Percentiles rank a stretch among this genome's conserved stretches.
Conservation (phyloP, 2,797 vertebrate species). For the Coendou prehensilis region DNA sequence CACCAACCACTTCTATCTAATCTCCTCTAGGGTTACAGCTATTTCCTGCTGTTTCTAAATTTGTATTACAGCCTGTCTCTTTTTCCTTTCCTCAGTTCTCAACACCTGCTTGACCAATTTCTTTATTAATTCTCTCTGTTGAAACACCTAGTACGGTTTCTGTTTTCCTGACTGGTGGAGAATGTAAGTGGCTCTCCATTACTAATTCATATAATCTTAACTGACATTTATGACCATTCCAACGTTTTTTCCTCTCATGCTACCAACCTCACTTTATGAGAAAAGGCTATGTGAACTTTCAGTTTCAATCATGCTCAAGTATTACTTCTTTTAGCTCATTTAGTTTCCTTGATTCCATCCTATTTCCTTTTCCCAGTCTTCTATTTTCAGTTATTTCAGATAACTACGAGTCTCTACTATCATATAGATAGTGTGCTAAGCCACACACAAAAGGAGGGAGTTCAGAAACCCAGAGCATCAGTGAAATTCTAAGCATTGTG, state of each 20-base stretch:
- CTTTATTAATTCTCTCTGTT: background rate
- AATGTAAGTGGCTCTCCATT: background rate
- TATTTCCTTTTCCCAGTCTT: background rate
- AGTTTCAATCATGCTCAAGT: background rate
- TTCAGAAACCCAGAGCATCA: background rate
- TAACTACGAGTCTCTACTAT: background rate
- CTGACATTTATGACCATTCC: background rate
- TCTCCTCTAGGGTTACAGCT: background rate
- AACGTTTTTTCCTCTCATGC: background rate
- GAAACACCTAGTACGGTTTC: background rate
- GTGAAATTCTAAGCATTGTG: constrained; percentile 24
- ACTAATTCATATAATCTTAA: no score
- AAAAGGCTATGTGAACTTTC: background rate
- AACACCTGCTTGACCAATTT: background rate
- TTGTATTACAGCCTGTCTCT: background rate
- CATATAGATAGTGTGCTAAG: background rate
- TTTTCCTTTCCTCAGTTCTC: background rate
- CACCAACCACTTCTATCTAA: background rate
- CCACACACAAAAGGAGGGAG: background rate
- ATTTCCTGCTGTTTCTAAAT: background rate
- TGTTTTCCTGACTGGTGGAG: background rate
- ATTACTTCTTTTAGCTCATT: background rate
- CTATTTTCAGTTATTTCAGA: background rate
- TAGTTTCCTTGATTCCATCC: background rate
- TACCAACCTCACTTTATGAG: background rate